These are phyloP conservation scores for Petaurus breviceps DNA, from an alignment of 2,113 vertebrate species.

Conservation along the genomic window DNA sequence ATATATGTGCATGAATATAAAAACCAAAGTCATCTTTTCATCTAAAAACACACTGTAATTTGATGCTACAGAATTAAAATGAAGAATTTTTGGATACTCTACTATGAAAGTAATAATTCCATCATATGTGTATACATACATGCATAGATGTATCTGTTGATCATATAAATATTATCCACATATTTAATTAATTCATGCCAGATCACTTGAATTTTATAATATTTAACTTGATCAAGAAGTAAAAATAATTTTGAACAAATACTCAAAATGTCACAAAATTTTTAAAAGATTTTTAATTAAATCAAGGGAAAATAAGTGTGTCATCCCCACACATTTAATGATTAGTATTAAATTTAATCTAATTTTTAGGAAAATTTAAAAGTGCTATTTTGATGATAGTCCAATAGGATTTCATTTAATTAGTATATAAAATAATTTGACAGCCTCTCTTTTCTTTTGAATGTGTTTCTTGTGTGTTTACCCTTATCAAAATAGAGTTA, in stretches of 20 bases:
- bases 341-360: background rate
- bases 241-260: background rate
- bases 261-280: background rate
- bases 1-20: background rate
- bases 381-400: background rate
- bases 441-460: background rate
- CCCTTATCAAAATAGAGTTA: background rate
- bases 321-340: background rate
- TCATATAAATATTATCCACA: background rate
- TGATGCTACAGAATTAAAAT: background rate
- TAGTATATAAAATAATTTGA: background rate
- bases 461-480: conserved; percentile 1
- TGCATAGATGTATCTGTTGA: background rate
- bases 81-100: background rate
- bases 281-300: background rate
- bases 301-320: background rate
- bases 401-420: background rate
- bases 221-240: background rate
- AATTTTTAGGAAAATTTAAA: background rate
- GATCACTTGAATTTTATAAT: background rate
- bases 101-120: background rate
- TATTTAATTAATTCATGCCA: background rate
- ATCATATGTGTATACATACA: background rate
- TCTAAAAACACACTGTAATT: background rate
- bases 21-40: background rate